A percentile compares a stretch with the other conserved stretches of the same genome.
Evolutionary conservation across 2,797 vertebrate species (phyloP).

Genomic region (Danio tinwini): DNA sequence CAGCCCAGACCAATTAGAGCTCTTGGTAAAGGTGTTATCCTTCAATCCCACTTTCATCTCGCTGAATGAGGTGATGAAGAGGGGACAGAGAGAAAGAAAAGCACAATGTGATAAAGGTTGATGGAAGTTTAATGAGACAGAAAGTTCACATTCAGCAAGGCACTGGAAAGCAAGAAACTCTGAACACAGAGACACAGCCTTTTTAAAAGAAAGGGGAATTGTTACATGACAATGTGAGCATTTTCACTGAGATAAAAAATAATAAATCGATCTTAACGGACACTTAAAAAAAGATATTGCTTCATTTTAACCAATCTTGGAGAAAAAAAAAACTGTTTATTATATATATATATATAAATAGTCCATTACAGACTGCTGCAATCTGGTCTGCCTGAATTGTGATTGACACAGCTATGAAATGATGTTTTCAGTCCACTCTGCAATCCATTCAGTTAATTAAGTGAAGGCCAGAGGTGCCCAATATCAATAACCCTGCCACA

Average conservation of each 20-base stretch:
- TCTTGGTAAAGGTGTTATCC: constrained; percentile 41
- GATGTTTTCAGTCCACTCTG: background rate
- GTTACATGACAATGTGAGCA: background rate
- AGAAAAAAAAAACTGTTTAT: background rate
- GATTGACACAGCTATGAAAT: constrained; percentile 20
- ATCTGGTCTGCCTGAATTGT: background rate
- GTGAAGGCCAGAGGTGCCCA: background rate
- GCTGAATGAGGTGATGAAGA: constrained; percentile 36
- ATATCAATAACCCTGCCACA: constrained; percentile 12
- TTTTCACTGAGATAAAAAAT: background rate
- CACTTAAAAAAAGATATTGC: background rate
- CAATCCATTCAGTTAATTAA: constrained; percentile 25
- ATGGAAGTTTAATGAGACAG: constrained; percentile 46
- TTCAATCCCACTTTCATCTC: constrained; percentile 40
- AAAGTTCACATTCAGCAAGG: constrained; percentile 41
- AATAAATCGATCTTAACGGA: background rate
- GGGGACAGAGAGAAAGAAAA: constrained; percentile 5
- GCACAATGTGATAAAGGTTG: constrained; percentile 33
- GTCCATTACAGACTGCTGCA: background rate
- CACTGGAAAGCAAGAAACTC: background rate
- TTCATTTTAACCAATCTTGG: background rate
- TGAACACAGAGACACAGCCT: background rate
- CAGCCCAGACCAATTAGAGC: constrained; percentile 34
- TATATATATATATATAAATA: background rate
- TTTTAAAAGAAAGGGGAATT: background rate